These are phyloP conservation scores for Carollia perspicillata DNA, from an alignment of 2,113 vertebrate genomes.

Conservation along the genomic window DNA sequence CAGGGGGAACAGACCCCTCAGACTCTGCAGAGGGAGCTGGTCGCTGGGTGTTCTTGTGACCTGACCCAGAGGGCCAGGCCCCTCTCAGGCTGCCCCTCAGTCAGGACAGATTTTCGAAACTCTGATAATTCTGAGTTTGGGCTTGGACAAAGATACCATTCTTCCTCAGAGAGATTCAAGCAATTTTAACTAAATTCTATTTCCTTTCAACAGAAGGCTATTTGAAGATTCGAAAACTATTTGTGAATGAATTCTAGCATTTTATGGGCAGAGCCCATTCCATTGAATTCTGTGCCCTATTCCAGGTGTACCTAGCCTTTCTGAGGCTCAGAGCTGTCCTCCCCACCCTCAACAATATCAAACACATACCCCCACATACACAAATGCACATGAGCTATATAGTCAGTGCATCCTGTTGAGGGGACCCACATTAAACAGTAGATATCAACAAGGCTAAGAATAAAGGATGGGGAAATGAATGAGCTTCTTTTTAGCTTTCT, in stretches of 20 bases:
- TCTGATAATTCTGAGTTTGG: slow-evolving; percentile 19
- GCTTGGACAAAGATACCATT: slow-evolving; percentile 65
- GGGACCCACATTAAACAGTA: neutral
- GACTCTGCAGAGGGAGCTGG: neutral
- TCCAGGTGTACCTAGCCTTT: neutral
- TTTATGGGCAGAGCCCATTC: neutral
- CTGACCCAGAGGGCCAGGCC: neutral
- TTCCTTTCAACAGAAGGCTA: slow-evolving; percentile 51
- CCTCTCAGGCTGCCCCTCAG: neutral
- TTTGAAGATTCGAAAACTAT: slow-evolving; percentile 32
- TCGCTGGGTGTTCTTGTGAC: neutral
- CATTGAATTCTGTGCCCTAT: neutral
- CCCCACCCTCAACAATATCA: neutral
- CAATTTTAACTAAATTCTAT: slow-evolving; percentile 44
- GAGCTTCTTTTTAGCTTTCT: neutral
- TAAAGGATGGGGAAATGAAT: neutral
- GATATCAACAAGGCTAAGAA: neutral
- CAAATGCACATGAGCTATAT: neutral
- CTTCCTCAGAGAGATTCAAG: slow-evolving; percentile 33
- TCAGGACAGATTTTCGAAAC: slow-evolving; percentile 43
- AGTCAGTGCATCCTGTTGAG: neutral
- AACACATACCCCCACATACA: neutral
- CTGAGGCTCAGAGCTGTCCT: neutral
- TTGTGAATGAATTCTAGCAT: slow-evolving; percentile 34
- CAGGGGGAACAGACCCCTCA: neutral